Conservation (phyloP, 2,113 vertebrate genomes). For the Urocitellus parryii region DNA sequence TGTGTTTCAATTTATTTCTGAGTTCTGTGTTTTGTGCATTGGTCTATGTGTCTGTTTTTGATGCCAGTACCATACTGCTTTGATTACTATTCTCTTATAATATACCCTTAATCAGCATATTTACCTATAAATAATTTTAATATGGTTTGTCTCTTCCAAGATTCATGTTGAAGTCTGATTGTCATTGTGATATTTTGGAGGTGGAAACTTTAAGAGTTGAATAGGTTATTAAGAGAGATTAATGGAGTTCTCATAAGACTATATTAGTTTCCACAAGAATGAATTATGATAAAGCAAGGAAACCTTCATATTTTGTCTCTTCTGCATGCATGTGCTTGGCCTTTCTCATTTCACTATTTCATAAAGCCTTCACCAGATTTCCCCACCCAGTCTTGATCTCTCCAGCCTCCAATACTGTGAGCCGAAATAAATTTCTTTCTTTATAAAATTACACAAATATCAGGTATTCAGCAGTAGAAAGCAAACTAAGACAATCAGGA, state of each 20-base stretch:
- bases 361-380: not conserved
- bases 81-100: no score
- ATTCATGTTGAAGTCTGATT: not conserved
- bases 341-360: not conserved
- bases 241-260: not conserved
- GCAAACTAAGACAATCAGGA: not conserved
- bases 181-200: not conserved
- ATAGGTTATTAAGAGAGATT: not conserved
- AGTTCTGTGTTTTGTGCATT: not conserved
- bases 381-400: not conserved
- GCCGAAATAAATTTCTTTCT: not conserved
- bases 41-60: not conserved
- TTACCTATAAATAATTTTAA: no score
- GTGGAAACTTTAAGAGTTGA: not conserved
- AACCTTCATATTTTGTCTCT: not conserved
- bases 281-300: not conserved
- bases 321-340: no score
- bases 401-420: not conserved
- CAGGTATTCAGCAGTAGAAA: not conserved
- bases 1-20: not conserved
- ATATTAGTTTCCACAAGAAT: not conserved
- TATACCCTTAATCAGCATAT: no score
- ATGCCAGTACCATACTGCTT: no score
- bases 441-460: not conserved
- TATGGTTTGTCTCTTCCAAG: no score